Conservation (phyloP, 1,140 invertebrate species). For the Eurytemora carolleeae region DNA sequence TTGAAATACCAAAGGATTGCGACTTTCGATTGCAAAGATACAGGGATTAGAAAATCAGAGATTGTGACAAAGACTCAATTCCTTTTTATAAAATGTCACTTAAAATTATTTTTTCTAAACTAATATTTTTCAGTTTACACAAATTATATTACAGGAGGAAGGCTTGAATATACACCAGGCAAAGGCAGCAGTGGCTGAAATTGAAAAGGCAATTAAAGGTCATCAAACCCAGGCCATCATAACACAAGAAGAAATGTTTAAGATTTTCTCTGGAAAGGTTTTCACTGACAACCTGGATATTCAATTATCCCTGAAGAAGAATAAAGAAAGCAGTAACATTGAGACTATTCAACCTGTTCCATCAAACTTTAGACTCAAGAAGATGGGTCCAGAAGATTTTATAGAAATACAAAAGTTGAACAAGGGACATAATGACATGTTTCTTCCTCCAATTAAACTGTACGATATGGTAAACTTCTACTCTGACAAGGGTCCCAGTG, state of each 20-base stretch:
- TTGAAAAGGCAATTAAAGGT: neutral
- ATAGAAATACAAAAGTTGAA: too few relatives aligned
- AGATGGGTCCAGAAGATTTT: neutral
- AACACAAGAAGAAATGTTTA: neutral
- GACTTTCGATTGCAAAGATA: too few relatives aligned
- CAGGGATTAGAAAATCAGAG: too few relatives aligned
- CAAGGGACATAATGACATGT: neutral
- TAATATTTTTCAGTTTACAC: too few relatives aligned
- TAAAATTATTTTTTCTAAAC: too few relatives aligned
- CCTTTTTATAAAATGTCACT: too few relatives aligned
- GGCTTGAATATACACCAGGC: constrained; percentile 31
- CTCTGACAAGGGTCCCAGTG: constrained; percentile 4
- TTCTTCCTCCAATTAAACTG: neutral
- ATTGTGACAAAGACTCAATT: too few relatives aligned
- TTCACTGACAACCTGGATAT: constrained; percentile 26
- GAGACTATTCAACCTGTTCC: constrained; percentile 27
- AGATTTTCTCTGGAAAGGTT: neutral
- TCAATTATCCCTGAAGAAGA: constrained; percentile 41
- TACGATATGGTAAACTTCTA: constrained; percentile 2
- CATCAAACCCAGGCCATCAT: neutral
- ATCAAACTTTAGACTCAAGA: neutral
- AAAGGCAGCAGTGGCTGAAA: neutral
- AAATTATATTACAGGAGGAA: constrained; percentile 23
- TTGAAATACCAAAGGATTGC: too few relatives aligned
- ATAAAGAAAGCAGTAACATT: constrained; percentile 36